A percentile compares a stretch with the other conserved stretches of the same genome.
These are phyloP conservation scores for Brachynemurus nebulosus DNA, from an alignment of 2,888 invertebrate species.

Conservation along the genomic window DNA sequence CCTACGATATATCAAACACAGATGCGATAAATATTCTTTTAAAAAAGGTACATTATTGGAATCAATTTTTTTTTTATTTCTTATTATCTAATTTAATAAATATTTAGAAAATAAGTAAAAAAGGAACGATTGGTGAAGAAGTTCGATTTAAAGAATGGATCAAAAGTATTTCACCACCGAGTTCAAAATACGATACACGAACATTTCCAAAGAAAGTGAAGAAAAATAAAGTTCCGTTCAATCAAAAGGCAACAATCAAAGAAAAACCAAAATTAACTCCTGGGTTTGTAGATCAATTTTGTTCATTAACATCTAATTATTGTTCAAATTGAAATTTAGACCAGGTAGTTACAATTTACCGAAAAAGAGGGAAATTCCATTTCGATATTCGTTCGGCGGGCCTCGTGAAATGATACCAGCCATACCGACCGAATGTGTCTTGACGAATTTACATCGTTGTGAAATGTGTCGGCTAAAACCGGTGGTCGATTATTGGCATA, in stretches of 20 bases:
- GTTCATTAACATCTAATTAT: background rate
- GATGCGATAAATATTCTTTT: constrained; percentile 22
- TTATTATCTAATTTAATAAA: background rate
- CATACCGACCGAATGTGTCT: constrained; percentile 32
- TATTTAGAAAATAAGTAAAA: background rate
- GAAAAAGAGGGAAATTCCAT: constrained; percentile 25
- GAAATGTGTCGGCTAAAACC: constrained; percentile 30
- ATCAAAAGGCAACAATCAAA: constrained; percentile 1
- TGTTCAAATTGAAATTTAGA: background rate
- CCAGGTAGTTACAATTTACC: constrained; percentile 1
- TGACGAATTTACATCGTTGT: constrained; percentile 29
- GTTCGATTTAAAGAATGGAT: background rate
- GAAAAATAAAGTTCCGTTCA: background rate
- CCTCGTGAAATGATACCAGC: constrained; percentile 29
- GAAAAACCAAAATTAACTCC: background rate
- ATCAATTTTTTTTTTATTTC: background rate
- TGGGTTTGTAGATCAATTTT: background rate
- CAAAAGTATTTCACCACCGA: background rate
- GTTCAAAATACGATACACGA: constrained; percentile 1
- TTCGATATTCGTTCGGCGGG: constrained; percentile 32
- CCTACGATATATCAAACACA: background rate
- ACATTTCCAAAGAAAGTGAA: background rate
- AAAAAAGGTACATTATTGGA: constrained; percentile 4
- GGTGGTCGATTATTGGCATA: constrained; percentile 36
- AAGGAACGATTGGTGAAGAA: constrained; percentile 2